phyloP scores from a whole-genome alignment of 2,797 vertebrate genomes.

The Peromyscus aztecus region DNA sequence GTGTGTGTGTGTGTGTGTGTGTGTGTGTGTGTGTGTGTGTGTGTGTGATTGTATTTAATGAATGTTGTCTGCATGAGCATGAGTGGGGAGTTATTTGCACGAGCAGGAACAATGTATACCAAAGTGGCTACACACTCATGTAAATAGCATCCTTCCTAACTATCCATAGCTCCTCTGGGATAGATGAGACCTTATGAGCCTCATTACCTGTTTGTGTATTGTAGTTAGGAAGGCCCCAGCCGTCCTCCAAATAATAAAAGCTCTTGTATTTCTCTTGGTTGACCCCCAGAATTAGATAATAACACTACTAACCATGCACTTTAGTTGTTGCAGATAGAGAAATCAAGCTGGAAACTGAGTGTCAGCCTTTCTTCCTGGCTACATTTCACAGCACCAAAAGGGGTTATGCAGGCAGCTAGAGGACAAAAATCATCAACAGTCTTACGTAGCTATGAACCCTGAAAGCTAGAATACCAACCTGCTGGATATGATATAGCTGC shows the following conservation, averaged over 20 bases:
- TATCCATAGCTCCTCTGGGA: not conserved
- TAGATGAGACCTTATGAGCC: not conserved
- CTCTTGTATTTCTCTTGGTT: not conserved
- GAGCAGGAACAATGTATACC: not conserved
- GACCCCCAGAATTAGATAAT: not conserved
- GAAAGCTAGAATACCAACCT: too few relatives aligned
- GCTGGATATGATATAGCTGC: too few relatives aligned
- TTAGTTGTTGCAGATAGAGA: not conserved
- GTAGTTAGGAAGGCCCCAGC: not conserved
- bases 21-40: not conserved
- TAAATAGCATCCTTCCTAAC: not conserved
- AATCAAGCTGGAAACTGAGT: not conserved
- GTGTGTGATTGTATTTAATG: not conserved
- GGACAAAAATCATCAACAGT: not conserved
- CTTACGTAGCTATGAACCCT: not conserved
- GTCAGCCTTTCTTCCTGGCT: not conserved
- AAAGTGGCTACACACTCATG: not conserved
- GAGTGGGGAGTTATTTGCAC: not conserved
- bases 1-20: too few relatives aligned
- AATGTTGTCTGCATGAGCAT: not conserved
- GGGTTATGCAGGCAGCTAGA: too few relatives aligned
- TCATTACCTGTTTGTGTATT: too few relatives aligned
- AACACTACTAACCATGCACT: too few relatives aligned
- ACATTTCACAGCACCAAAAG: not conserved
- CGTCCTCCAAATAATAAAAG: not conserved